Conservation (phyloP, 2,797 vertebrate genomes). For the Fringilla coelebs region DNA sequence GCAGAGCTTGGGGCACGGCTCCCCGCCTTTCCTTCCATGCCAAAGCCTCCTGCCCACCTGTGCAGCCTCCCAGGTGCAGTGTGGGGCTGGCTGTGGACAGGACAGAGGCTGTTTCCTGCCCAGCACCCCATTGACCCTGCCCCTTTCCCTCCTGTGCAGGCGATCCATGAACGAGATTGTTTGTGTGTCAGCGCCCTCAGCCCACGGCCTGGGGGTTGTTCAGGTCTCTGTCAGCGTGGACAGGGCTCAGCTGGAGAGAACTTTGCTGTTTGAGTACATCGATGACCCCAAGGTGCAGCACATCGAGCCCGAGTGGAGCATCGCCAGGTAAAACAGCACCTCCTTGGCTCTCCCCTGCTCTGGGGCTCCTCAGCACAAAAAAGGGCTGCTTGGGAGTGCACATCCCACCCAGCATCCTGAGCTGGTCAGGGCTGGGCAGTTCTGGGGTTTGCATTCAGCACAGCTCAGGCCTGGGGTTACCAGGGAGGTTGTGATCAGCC, state of each 20-base stretch:
- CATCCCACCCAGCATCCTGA: background rate
- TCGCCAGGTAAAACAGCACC: slow-evolving; percentile 82
- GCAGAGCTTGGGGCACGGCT: background rate
- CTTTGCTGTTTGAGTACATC: slow-evolving; percentile 91
- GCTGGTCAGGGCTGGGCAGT: background rate
- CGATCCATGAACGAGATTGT: slow-evolving; percentile 90
- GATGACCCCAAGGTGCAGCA: slow-evolving; percentile 93
- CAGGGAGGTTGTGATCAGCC: background rate
- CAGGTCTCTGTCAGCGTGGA: slow-evolving; percentile 91
- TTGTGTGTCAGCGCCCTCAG: slow-evolving; percentile 89
- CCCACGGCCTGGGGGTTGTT: slow-evolving; percentile 84
- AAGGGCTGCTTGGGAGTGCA: background rate
- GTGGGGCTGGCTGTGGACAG: background rate
- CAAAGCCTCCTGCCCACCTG: background rate
- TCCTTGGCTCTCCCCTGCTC: rapidly evolving
- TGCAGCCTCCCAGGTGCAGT: rapidly evolving
- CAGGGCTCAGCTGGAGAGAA: slow-evolving; percentile 87
- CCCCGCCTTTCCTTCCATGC: rapidly evolving
- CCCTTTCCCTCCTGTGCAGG: slow-evolving; percentile 41
- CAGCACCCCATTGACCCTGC: background rate
- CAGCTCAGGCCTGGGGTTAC: background rate
- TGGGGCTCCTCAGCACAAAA: background rate
- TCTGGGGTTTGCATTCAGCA: background rate
- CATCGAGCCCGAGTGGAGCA: slow-evolving; percentile 97
- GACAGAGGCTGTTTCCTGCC: background rate